Base-by-base conservation (phyloP, 2,888 invertebrate species). In the Hymenopus coronatus region DNA sequence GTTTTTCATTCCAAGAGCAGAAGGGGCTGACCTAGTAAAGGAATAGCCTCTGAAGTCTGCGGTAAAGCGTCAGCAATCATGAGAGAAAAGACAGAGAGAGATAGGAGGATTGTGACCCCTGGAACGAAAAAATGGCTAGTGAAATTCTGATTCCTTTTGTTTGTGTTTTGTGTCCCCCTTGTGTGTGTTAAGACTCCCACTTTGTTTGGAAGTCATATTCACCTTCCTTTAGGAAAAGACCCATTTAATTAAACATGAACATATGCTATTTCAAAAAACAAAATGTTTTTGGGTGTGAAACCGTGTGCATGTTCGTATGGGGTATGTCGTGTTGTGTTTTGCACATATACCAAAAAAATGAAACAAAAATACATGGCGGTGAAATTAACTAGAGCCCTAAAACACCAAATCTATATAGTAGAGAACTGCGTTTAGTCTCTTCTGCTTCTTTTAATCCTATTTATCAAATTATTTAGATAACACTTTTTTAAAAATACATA, bases 41-140 rank as follows among this genome's bases (percentile, higher is more conserved):
- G 94, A 90, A 95, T 94, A 70, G 94, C 94, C 92, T 94, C 94
- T 88, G 95, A 94, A 83, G 94, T 95, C 87, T 94, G 94, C 85
- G 94, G 94, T 92, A 94, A 94, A 88, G 94, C 94, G 91, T 94
- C 94, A 33, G 94, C 94, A 82, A 95, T 94, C 91, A 94, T 93
- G 89, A 94, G 93, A 90, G 94, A 92, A 91, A 95, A 95, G 89
- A 95, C 94, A 91, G 94, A 94, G 90, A 95, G 93, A 9, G 95
- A 94, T 89, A 95, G 93, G 87, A 94, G 92, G 89, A 94, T 94
- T 85, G 94, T 94, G 87, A 94, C 93, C 91, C 94, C 94, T 94
- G 92, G 82, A 92, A 92, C 90, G 90, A 91, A 90, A 91, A 90
- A 90, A 91, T 83, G 86, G 83, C 86, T 89, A 85, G 88, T 89